Conservation (phyloP, 2,797 vertebrate genomes). For the Alfaro cultratus region DNA sequence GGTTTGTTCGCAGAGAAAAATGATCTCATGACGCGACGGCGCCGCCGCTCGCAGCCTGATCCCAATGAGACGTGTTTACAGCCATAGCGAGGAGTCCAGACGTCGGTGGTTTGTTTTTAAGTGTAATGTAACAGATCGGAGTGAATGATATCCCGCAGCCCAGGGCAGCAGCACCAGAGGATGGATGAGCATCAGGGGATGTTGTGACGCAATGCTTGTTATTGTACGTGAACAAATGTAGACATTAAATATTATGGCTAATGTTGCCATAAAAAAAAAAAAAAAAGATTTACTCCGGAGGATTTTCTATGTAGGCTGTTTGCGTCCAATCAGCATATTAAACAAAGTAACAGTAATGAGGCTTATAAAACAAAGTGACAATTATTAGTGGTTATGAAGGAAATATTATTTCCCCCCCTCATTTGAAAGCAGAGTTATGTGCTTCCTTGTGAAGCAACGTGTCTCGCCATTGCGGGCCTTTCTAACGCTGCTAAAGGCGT, state of each 20-base stretch:
- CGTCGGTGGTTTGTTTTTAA: constrained; percentile 5
- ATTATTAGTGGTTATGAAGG: background rate
- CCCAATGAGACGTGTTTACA: constrained; percentile 36
- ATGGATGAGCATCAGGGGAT: constrained; percentile 31
- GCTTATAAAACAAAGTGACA: background rate
- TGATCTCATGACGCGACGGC: constrained; percentile 18
- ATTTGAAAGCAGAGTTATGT: constrained; percentile 22
- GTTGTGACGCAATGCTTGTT: constrained; percentile 76
- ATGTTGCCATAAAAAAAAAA: constrained; percentile 52
- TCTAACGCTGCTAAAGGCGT: constrained; percentile 30
- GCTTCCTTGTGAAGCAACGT: constrained; percentile 30
- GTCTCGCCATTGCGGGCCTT: constrained; percentile 31
- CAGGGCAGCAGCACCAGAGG: constrained; percentile 23
- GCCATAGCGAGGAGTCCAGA: background rate
- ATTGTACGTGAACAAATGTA: constrained; percentile 45
- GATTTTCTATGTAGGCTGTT: background rate
- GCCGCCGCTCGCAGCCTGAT: constrained; percentile 19
- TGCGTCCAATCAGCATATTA: background rate
- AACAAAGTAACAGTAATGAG: background rate
- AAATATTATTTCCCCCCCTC: background rate
- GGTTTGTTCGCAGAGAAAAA: constrained; percentile 21
- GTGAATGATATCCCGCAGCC: background rate
- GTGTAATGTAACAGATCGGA: background rate
- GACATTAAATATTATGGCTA: constrained; percentile 11
- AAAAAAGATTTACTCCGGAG: background rate